Base-by-base conservation (phyloP, 2,888 invertebrate species). In the Acleris laterana region DNA sequence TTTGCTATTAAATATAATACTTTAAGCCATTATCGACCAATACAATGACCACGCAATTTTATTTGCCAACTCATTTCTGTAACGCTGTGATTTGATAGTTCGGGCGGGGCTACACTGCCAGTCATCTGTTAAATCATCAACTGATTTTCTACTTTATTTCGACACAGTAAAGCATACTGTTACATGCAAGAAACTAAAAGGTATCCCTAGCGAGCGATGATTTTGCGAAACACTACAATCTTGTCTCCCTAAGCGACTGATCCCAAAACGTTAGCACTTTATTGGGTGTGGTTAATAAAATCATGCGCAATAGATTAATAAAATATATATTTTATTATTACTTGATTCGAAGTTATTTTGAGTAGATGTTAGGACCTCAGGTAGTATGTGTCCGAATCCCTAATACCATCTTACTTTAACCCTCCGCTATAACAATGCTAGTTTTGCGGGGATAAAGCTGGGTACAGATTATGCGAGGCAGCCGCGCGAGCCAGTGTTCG, bases 191-290 rank as follows among this genome's bases (percentile, higher is more conserved):
- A 5, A 17, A n/a, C 46, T 22, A 49, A 49, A 61, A 65, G 65
- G 58, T 67, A 65, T 71, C 55, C 71, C 66, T 68, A 70, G 71
- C 69, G 60, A 65, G 70, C 67, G 73, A 75, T 84, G 83, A 84
- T 78, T 74, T 71, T 74, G 78, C 81, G 77, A 71, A 77, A 70
- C 50, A 56, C 55, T 67, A 60, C 55, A 66, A 68, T 61, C 60
- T 70, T 71, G 70, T 74, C 68, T 67, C 70, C 70, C 63, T 72
- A 70, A 72, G 72, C 74, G 75, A 79, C 77, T 78, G 76, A 78
- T 78, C 78, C 76, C 75, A 72, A 72, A 74, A 75, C 73, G 74
- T 77, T 78, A 72, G 76, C 77, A 77, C 77, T 74, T 75, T 75
- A 77, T 80, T 77, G 68, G 80, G 78, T 74, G 79, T 77, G 77